Evolutionary conservation across 1,140 invertebrate species (phyloP).

Genomic region (Frieseomelitta varia): DNA sequence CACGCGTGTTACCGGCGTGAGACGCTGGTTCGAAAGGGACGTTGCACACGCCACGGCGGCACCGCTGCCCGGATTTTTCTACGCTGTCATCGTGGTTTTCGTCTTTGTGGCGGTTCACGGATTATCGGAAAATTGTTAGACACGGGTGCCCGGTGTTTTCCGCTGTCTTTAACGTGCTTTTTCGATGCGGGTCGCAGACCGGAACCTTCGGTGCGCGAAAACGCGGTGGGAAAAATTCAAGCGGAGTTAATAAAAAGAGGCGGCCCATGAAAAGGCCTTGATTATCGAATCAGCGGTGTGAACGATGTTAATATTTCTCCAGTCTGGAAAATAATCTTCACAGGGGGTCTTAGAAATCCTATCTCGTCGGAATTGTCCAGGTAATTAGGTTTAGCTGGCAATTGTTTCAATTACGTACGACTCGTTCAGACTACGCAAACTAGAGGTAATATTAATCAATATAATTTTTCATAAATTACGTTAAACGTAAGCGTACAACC

Average conservation of each 20-base stretch:
- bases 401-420: no score
- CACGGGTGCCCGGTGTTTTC: constrained; percentile 18
- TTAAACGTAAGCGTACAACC: neutral
- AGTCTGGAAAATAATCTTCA: neutral
- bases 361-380: no score
- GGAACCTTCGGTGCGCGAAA: neutral
- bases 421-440: no score
- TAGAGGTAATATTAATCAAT: no score
- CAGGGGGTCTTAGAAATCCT: no score
- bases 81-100: neutral
- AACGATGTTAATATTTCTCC: neutral
- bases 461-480: neutral
- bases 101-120: constrained; percentile 31
- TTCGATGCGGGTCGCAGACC: neutral
- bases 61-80: constrained; percentile 13
- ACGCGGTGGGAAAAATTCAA: neutral
- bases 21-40: neutral
- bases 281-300: no score
- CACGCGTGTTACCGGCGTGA: neutral
- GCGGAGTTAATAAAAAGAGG: neutral
- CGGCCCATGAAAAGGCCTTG: neutral
- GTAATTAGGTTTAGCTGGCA: no score
- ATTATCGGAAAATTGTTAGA: constrained; percentile 46
- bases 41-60: neutral
- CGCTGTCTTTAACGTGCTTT: constrained; percentile 32